Evolutionary conservation across 2,888 invertebrate species (phyloP).

Genomic region (Volucella zonaria): DNA sequence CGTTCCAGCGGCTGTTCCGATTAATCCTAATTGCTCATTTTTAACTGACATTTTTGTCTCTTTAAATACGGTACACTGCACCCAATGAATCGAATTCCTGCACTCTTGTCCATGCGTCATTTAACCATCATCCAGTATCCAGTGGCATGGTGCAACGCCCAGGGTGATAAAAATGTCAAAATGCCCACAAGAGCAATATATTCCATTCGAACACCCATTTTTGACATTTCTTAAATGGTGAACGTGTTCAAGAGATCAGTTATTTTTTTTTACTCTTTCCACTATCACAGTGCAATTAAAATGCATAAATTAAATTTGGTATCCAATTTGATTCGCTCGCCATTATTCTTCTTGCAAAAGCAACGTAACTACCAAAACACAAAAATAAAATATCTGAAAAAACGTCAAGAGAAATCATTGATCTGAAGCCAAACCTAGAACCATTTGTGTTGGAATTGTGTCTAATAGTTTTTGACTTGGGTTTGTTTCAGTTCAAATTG

Average conservation of each 20-base stretch:
- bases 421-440: constrained; percentile 58
- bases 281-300: constrained; percentile 62
- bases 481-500: neutral
- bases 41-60: constrained; percentile 49
- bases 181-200: constrained; percentile 43
- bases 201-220: constrained; percentile 61
- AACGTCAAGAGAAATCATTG: constrained; percentile 10
- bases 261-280: constrained; percentile 34
- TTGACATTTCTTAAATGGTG: constrained; percentile 58
- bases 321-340: constrained; percentile 33
- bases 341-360: constrained; percentile 47
- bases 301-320: constrained; percentile 59
- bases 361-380: neutral
- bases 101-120: constrained; percentile 5
- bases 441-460: constrained; percentile 15
- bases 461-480: neutral
- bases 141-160: constrained; percentile 55
- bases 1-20: constrained; percentile 23
- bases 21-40: constrained; percentile 67
- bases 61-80: constrained; percentile 38
- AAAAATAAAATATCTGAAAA: neutral
- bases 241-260: constrained; percentile 11
- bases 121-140: constrained; percentile 20
- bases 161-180: constrained; percentile 64
- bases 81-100: constrained; percentile 51